Conservation (phyloP, 2,888 invertebrate genomes). For the Uloborus plumipes region DNA sequence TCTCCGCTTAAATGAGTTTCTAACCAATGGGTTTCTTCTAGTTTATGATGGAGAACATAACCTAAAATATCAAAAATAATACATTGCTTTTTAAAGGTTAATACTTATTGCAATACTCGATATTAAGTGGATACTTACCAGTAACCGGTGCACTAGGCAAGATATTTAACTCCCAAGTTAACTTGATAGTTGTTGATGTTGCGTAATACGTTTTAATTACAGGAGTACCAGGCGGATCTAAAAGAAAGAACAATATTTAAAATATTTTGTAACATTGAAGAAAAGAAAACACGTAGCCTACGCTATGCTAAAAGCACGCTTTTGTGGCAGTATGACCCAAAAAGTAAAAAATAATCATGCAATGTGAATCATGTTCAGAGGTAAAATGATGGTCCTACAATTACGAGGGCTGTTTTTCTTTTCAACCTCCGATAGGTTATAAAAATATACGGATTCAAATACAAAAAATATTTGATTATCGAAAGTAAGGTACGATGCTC, state of each 20-base stretch:
- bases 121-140: conserved; percentile 26
- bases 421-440: too few relatives aligned
- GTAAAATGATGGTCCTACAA: too few relatives aligned
- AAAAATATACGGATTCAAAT: too few relatives aligned
- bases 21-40: conserved; percentile 76
- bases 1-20: conserved; percentile 79
- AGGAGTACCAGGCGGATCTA: conserved; percentile 55
- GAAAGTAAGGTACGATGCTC: too few relatives aligned
- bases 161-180: conserved; percentile 49
- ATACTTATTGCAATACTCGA: too few relatives aligned
- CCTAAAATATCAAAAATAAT: conserved; percentile 44
- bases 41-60: conserved; percentile 70
- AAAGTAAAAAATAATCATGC: too few relatives aligned
- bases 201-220: conserved; percentile 56
- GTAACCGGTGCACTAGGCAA: conserved; percentile 56
- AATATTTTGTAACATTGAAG: not conserved
- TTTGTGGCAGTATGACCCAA: too few relatives aligned
- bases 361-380: too few relatives aligned
- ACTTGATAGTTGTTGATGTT: conserved; percentile 51
- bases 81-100: not conserved
- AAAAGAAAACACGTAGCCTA: not conserved
- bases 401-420: too few relatives aligned
- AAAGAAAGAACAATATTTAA: not conserved
- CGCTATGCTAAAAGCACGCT: too few relatives aligned
- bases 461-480: too few relatives aligned